Percentiles rank a stretch among this genome's conserved stretches.
These are phyloP conservation scores for Pelobates cultripes DNA, from an alignment of 2,797 vertebrate species.

Conservation along the genomic window DNA sequence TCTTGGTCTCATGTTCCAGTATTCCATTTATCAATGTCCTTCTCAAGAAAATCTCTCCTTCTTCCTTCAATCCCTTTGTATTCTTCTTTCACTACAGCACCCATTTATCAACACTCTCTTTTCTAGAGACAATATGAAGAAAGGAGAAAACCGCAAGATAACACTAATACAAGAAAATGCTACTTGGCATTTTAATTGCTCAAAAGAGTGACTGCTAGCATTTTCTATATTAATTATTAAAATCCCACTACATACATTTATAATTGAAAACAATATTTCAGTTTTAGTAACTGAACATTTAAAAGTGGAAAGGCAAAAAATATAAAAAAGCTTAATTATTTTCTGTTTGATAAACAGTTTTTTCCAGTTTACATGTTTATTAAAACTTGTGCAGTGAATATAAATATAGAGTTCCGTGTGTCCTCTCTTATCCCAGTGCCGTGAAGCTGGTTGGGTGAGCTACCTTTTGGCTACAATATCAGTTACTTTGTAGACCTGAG, in stretches of 20 bases:
- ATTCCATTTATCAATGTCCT: slow-evolving; percentile 40
- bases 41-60: slow-evolving; percentile 10
- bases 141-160: no score
- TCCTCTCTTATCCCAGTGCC: background rate
- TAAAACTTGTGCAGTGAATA: no score
- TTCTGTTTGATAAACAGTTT: no score
- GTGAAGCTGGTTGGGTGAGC: background rate
- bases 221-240: no score
- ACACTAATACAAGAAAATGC: background rate
- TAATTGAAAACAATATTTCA: no score
- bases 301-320: background rate
- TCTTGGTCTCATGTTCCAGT: background rate
- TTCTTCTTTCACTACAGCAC: background rate
- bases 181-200: background rate
- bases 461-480: no score
- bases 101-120: background rate
- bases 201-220: background rate
- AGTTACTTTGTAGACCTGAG: no score
- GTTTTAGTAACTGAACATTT: background rate
- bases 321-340: no score
- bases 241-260: background rate
- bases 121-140: slow-evolving; percentile 1
- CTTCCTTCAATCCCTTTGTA: background rate
- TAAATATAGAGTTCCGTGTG: background rate
- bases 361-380: no score